Conservation (phyloP, 2,888 invertebrate genomes). For the Mimas tiliae region DNA sequence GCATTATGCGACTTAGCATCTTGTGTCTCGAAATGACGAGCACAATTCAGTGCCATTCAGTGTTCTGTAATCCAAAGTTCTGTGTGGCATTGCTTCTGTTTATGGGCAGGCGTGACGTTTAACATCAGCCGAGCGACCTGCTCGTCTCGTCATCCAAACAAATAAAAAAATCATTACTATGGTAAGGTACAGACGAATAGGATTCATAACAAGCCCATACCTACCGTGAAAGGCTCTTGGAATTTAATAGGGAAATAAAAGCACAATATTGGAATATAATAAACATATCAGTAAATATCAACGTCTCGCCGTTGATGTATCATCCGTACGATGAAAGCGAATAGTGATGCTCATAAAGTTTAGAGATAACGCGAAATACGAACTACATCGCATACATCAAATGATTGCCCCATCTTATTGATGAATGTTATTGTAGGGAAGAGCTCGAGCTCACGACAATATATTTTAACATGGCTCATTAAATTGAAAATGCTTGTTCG, state of each 20-base stretch:
- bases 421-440: conserved; percentile 15
- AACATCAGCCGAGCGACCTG: no score
- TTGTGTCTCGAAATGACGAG: no score
- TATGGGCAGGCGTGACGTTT: no score
- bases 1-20: no score
- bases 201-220: neutral
- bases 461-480: neutral
- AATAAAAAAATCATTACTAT: no score
- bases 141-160: no score
- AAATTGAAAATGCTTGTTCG: conserved; percentile 21
- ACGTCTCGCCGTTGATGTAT: conserved; percentile 6
- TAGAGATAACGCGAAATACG: neutral
- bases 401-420: conserved; percentile 22
- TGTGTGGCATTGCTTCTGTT: no score
- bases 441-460: conserved; percentile 9
- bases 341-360: conserved; percentile 8
- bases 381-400: conserved; percentile 14
- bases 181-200: neutral
- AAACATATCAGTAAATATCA: neutral
- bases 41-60: no score
- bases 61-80: no score
- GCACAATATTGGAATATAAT: neutral
- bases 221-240: neutral
- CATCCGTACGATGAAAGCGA: neutral
- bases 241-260: neutral